phyloP scores from a whole-genome alignment of 2,888 invertebrate species.

The Antheraea assamensis region DNA sequence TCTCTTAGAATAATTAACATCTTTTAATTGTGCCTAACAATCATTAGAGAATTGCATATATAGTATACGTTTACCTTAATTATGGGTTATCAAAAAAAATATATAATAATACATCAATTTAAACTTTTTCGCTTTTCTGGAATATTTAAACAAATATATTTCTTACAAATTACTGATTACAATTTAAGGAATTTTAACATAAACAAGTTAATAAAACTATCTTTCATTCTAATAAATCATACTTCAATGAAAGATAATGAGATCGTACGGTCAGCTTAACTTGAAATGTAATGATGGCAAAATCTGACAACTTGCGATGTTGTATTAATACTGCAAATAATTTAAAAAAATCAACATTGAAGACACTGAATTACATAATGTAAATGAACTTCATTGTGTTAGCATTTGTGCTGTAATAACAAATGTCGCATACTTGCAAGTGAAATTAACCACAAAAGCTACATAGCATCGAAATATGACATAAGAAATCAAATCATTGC shows the following conservation, averaged over 20 bases:
- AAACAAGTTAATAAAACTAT: too few species aligned
- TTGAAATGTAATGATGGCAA: not conserved
- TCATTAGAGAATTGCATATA: not conserved
- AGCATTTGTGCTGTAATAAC: slow-evolving; percentile 14
- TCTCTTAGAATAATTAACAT: not conserved
- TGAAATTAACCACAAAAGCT: slow-evolving; percentile 26
- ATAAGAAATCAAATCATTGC: slow-evolving; percentile 29
- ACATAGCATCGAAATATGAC: slow-evolving; percentile 31
- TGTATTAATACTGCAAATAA: not conserved
- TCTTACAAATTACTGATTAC: not conserved
- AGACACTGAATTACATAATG: slow-evolving; percentile 19
- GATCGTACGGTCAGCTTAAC: not conserved
- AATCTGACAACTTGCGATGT: not conserved
- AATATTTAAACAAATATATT: not conserved
- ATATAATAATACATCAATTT: not conserved
- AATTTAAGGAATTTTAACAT: not conserved
- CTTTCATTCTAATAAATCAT: too few species aligned
- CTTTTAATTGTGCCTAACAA: not conserved
- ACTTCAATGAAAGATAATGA: too few species aligned
- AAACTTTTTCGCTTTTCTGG: not conserved
- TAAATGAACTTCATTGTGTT: slow-evolving; percentile 4
- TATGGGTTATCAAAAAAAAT: not conserved
- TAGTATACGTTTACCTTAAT: not conserved
- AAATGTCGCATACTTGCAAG: slow-evolving; percentile 14
- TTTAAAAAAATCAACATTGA: slow-evolving; percentile 1